Evolutionary conservation across 2,888 invertebrate species (phyloP).

Genomic region (Melanotus villosus): DNA sequence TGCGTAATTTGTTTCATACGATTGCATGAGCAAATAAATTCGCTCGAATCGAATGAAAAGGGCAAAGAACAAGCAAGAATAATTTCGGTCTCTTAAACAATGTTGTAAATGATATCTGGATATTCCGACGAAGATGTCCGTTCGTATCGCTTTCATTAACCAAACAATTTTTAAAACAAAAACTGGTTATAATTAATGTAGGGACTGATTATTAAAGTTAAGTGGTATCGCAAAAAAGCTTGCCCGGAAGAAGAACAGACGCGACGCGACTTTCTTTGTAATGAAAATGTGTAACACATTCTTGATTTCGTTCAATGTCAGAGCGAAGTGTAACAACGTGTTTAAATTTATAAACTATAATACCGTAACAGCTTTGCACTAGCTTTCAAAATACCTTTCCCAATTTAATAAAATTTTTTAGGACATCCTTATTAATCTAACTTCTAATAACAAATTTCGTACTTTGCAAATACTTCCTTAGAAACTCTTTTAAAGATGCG

Average conservation of each 20-base stretch:
- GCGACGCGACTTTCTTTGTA: slow-evolving; percentile 50
- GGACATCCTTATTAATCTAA: slow-evolving; percentile 1
- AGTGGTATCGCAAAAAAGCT: slow-evolving; percentile 28
- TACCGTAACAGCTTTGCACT: not conserved
- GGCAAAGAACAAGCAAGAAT: no score
- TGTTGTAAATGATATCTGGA: no score
- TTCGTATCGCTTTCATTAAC: slow-evolving; percentile 22
- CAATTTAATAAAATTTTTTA: slow-evolving; percentile 26
- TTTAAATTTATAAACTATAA: not conserved
- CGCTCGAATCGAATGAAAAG: no score
- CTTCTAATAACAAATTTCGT: no score
- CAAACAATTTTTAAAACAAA: slow-evolving; percentile 16
- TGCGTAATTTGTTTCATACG: no score
- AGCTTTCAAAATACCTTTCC: slow-evolving; percentile 31
- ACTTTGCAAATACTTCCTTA: not conserved
- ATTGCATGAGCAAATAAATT: no score
- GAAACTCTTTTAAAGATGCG: not conserved
- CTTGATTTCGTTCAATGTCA: slow-evolving; percentile 41
- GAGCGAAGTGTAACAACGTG: slow-evolving; percentile 22
- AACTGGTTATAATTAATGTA: slow-evolving; percentile 32
- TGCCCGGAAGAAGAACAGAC: slow-evolving; percentile 45
- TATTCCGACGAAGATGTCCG: no score
- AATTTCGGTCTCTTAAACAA: no score
- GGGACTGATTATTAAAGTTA: slow-evolving; percentile 31
- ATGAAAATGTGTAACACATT: slow-evolving; percentile 50